These are phyloP conservation scores for Mohoua ochrocephala DNA, from an alignment of 2,113 vertebrate species.

Conservation along the genomic window DNA sequence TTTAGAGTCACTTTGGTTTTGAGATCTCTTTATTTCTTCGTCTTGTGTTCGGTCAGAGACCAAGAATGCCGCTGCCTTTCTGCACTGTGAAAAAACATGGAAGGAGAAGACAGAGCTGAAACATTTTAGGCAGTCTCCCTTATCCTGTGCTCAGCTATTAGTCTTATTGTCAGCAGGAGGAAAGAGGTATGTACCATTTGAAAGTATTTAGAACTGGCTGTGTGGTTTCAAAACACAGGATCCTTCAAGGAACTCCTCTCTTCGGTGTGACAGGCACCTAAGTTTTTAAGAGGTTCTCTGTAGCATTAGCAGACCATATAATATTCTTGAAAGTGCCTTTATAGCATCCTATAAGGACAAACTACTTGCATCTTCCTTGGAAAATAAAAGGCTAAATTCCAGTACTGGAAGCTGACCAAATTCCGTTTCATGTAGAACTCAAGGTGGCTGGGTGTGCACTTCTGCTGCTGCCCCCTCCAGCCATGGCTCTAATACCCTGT, in stretches of 20 bases:
- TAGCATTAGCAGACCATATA: conserved; percentile 4
- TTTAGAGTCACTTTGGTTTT: background rate
- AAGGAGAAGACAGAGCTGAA: background rate
- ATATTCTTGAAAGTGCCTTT: conserved; percentile 7
- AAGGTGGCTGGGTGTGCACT: background rate
- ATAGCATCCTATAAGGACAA: conserved; percentile 25
- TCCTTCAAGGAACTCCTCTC: conserved; percentile 17
- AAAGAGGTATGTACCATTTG: background rate
- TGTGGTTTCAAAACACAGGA: conserved; percentile 3
- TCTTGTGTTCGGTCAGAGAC: background rate
- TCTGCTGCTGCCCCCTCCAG: background rate
- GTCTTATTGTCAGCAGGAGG: conserved; percentile 20
- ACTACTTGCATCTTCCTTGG: background rate
- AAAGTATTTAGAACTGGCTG: background rate
- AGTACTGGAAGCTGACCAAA: background rate
- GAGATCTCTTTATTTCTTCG: background rate
- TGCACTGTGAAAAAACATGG: background rate
- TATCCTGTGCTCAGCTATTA: background rate
- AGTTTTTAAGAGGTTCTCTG: conserved; percentile 42
- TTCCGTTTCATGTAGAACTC: background rate
- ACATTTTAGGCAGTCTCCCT: conserved; percentile 2
- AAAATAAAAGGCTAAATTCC: background rate
- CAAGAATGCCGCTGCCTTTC: background rate
- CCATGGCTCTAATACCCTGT: background rate
- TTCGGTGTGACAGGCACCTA: conserved; percentile 47